Evolutionary conservation across 2,113 vertebrate species (phyloP).

Genomic region (Lophotis ruficrista): DNA sequence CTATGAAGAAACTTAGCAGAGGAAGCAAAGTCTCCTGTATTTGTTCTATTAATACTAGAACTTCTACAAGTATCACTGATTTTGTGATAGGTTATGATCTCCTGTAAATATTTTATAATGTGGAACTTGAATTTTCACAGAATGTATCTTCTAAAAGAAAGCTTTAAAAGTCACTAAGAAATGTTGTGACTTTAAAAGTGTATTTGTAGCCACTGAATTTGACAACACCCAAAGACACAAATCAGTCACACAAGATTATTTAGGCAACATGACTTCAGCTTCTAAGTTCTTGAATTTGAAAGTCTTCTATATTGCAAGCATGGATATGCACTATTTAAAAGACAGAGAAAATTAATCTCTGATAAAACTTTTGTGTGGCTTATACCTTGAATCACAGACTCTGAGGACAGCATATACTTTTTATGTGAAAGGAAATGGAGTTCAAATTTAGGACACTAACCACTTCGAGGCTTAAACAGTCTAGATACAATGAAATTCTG

Average conservation of each 20-base stretch:
- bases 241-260: neutral
- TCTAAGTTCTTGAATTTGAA: neutral
- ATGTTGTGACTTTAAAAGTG: neutral
- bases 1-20: neutral
- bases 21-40: neutral
- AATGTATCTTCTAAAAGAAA: neutral
- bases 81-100: neutral
- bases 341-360: neutral
- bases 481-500: slow-evolving; percentile 12
- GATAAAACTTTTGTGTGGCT: neutral
- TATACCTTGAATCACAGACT: neutral
- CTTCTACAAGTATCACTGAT: neutral
- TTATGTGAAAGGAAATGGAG: neutral
- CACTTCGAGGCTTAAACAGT: neutral
- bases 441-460: neutral
- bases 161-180: neutral
- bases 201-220: neutral
- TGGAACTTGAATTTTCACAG: neutral
- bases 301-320: neutral
- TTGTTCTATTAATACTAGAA: neutral
- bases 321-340: neutral
- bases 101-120: neutral
- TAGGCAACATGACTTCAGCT: neutral
- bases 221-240: neutral
- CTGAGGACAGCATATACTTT: neutral